phyloP scores from a whole-genome alignment of 2,888 invertebrate genomes.

The Baccha elongata region DNA sequence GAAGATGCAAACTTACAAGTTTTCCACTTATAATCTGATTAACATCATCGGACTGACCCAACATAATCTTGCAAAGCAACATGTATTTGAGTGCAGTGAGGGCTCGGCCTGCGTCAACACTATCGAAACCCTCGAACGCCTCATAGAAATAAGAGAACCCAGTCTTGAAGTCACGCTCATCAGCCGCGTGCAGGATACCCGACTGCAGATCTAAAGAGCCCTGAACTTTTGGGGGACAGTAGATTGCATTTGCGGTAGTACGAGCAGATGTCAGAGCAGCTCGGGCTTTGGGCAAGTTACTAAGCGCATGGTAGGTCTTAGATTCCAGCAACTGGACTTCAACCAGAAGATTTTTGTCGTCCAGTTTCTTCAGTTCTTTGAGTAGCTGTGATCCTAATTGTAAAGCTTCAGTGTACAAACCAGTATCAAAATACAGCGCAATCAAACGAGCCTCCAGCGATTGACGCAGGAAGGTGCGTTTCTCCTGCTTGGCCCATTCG shows the following conservation, averaged over 20 bases:
- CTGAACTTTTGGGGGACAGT: conserved; percentile 99
- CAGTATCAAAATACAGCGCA: conserved; percentile 96
- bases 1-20: conserved; percentile 82
- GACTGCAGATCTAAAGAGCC: conserved; percentile 98
- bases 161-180: conserved; percentile 99
- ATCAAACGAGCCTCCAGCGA: conserved; percentile 97
- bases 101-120: conserved; percentile 95
- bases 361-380: conserved; percentile 98
- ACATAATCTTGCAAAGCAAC: conserved; percentile 99
- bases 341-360: conserved; percentile 99
- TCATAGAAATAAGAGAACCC: conserved; percentile 99
- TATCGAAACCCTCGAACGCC: conserved; percentile 99
- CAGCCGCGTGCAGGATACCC: conserved; percentile 99
- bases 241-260: conserved; percentile 99
- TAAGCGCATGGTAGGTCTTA: conserved; percentile 98
- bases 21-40: conserved; percentile 97
- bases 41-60: conserved; percentile 98
- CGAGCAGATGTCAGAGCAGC: conserved; percentile 98
- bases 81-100: conserved; percentile 99
- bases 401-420: conserved; percentile 93
- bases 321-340: conserved; percentile 99
- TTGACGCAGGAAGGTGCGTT: conserved; percentile 97
- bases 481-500: conserved; percentile 99
- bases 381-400: conserved; percentile 93
- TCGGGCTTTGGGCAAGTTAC: conserved; percentile 97